Percentiles rank a stretch among this genome's conserved stretches.
phyloP scores from a whole-genome alignment of 2,888 invertebrate genomes.

The Luffia ferchaultella region DNA sequence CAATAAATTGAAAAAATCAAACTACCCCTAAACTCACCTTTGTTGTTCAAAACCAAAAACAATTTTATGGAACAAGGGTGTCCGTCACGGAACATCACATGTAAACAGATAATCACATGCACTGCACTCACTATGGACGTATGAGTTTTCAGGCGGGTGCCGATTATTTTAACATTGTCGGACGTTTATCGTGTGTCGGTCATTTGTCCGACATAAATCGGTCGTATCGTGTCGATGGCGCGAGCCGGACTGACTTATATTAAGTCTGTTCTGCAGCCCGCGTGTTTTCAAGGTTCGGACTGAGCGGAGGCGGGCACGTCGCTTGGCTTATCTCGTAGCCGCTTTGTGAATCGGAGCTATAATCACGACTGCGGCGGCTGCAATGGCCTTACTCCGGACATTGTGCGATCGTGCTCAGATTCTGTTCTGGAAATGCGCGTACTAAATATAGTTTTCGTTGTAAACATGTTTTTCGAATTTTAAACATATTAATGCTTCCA shows the following conservation, averaged over 20 bases:
- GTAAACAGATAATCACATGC: not conserved
- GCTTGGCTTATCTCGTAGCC: conserved; percentile 46
- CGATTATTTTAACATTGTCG: not conserved
- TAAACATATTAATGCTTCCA: too few relatives aligned
- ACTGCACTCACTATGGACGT: not conserved
- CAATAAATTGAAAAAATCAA: too few relatives aligned
- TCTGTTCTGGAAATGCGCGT: too few relatives aligned
- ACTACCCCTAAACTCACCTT: not conserved
- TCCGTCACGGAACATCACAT: not conserved
- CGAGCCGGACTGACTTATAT: conserved; percentile 57
- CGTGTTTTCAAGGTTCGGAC: conserved; percentile 53
- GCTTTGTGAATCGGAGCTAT: conserved; percentile 23
- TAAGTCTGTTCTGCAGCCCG: conserved; percentile 55
- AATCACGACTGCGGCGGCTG: conserved; percentile 18
- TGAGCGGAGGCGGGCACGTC: conserved; percentile 41
- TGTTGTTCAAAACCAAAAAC: not conserved
- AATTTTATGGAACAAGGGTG: not conserved
- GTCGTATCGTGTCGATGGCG: conserved; percentile 56
- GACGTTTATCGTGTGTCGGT: not conserved
- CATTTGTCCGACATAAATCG: conserved; percentile 25
- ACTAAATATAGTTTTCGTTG: too few relatives aligned
- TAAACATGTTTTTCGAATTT: too few relatives aligned
- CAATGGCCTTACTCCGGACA: too few relatives aligned
- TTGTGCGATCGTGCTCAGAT: too few relatives aligned
- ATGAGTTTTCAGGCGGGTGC: not conserved